Percentiles rank a stretch among this genome's conserved stretches.
Conservation (phyloP, 30 jellyfish, hydroid and myxozoan species). For the Mastigias papua region DNA sequence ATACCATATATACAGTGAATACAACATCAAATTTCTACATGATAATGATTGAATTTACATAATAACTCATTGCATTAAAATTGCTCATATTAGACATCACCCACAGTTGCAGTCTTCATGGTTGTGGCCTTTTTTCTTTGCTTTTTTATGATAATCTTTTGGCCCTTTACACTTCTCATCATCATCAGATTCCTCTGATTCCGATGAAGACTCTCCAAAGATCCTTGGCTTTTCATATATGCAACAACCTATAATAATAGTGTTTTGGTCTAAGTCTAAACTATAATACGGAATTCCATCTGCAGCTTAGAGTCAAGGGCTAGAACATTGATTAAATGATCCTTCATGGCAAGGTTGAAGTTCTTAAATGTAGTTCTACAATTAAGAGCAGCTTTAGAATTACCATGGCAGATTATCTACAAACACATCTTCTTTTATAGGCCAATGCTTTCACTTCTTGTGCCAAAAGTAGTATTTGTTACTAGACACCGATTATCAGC, state of each 20-base stretch:
- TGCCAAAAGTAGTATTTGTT: too few species aligned
- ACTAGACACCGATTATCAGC: too few species aligned
- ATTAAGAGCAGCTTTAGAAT: too few species aligned
- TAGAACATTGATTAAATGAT: too few species aligned
- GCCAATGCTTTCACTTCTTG: too few species aligned
- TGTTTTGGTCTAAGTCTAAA: too few species aligned
- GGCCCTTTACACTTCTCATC: slow-evolving; percentile 96
- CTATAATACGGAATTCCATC: too few species aligned
- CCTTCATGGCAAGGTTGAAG: too few species aligned
- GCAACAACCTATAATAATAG: slow-evolving; percentile 84
- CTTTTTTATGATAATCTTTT: slow-evolving; percentile 82
- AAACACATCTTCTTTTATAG: too few species aligned
- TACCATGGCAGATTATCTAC: too few species aligned
- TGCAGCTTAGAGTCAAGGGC: too few species aligned
- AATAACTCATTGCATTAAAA: not conserved
- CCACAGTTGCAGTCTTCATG: slow-evolving; percentile 88
- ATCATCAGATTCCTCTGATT: slow-evolving; percentile 81
- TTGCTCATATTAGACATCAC: not conserved
- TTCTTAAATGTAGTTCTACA: too few species aligned
- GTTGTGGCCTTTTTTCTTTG: slow-evolving; percentile 70
- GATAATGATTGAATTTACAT: not conserved
- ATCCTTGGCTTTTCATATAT: slow-evolving; percentile 91
- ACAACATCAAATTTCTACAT: not conserved
- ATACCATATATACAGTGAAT: not conserved
- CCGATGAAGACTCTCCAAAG: slow-evolving; percentile 98